A percentile compares a stretch with the other conserved stretches of the same genome.
These are phyloP conservation scores for Himalopsyche phryganea DNA, from an alignment of 1,140 invertebrate genomes.

Conservation along the genomic window DNA sequence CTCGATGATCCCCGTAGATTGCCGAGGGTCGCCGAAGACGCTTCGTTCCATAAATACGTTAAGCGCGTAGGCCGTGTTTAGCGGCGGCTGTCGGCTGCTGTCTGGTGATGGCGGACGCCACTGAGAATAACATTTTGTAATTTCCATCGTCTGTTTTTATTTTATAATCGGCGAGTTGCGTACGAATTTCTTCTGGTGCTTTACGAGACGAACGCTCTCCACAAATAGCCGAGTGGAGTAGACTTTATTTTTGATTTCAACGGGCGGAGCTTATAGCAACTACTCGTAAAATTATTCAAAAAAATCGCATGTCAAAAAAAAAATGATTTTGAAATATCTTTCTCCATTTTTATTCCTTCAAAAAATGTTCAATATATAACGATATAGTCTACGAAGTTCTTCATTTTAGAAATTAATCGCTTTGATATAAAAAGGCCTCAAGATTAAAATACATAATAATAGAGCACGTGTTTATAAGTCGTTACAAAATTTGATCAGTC, in stretches of 20 bases:
- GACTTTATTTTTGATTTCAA: constrained; percentile 31
- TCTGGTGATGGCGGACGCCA: not conserved
- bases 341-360: not conserved
- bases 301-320: not conserved
- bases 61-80: not conserved
- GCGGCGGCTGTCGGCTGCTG: not conserved
- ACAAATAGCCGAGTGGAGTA: constrained; percentile 29
- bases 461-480: too few relatives aligned
- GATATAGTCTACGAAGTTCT: not conserved
- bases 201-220: constrained; percentile 16
- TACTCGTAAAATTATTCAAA: too few relatives aligned
- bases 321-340: not conserved
- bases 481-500: too few relatives aligned
- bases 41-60: not conserved
- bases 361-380: not conserved
- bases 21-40: not conserved
- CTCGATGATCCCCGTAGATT: not conserved
- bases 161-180: constrained; percentile 30
- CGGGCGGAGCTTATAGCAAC: constrained; percentile 9
- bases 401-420: too few relatives aligned
- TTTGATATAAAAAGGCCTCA: too few relatives aligned
- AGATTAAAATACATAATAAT: too few relatives aligned
- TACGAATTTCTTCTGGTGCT: constrained; percentile 31
- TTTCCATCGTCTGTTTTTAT: constrained; percentile 7
- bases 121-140: too few relatives aligned